Conservation (phyloP, 1,140 invertebrate genomes). For the Drosophila equinoxialis region DNA sequence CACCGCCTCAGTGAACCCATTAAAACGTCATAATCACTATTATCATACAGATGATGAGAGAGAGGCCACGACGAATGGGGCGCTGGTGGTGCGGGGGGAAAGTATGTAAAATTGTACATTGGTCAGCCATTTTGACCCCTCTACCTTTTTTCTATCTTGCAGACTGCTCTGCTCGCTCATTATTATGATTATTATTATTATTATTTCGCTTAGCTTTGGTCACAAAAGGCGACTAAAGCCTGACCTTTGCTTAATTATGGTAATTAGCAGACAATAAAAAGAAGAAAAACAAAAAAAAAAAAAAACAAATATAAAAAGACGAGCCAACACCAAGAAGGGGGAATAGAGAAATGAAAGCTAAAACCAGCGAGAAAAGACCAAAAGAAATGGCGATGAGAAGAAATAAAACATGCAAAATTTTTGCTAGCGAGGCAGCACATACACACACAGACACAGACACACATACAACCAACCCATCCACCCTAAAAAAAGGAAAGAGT, state of each 20-base stretch:
- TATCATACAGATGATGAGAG: conserved; percentile 61
- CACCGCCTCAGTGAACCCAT: conserved; percentile 71
- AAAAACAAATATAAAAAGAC: conserved; percentile 18
- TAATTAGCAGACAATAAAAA: conserved; percentile 69
- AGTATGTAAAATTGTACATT: conserved; percentile 48
- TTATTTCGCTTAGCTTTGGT: conserved; percentile 66
- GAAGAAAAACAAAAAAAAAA: background rate
- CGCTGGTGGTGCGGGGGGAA: background rate
- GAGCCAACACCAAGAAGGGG: conserved; percentile 25
- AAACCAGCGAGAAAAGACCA: conserved; percentile 46
- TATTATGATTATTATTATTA: conserved; percentile 51
- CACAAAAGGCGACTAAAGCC: conserved; percentile 79
- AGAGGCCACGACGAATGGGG: background rate
- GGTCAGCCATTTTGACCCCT: conserved; percentile 63
- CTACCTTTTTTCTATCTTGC: background rate
- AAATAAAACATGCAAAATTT: conserved; percentile 40
- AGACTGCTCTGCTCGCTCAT: conserved; percentile 42
- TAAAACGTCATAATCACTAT: conserved; percentile 80
- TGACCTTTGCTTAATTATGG: conserved; percentile 81
- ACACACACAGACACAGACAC: background rate
- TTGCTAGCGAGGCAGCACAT: conserved; percentile 25
- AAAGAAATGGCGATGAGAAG: conserved; percentile 49
- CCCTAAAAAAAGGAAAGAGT: background rate
- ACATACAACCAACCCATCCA: too few species aligned
- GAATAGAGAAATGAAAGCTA: conserved; percentile 14